Conservation (phyloP, 2,888 invertebrate species). For the Iselma pallidipennis region DNA sequence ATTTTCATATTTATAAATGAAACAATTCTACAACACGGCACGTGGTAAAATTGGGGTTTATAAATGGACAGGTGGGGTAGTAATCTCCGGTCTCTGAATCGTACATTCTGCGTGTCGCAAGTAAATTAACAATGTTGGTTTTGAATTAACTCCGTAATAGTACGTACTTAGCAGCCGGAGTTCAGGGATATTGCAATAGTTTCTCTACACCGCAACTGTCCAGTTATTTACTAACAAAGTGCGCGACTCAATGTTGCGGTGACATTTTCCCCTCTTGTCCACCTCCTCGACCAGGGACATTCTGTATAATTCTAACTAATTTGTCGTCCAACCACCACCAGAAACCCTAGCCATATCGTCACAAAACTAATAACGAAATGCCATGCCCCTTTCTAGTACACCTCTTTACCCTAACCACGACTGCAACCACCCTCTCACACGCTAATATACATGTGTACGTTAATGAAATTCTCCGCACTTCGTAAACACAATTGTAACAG, state of each 20-base stretch:
- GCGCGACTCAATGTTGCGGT: slow-evolving; percentile 33
- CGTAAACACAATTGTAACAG: slow-evolving; percentile 45
- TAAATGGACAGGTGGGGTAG: background rate
- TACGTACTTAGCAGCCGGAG: slow-evolving; percentile 23
- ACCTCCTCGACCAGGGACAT: slow-evolving; percentile 10
- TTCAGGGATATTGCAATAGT: slow-evolving; percentile 33
- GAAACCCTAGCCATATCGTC: slow-evolving; percentile 43
- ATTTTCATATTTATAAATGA: no score
- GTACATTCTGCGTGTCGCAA: slow-evolving; percentile 7
- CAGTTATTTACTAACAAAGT: slow-evolving; percentile 37
- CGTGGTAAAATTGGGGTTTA: background rate
- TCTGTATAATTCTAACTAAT: slow-evolving; percentile 48
- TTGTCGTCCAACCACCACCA: slow-evolving; percentile 38
- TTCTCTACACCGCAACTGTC: slow-evolving; percentile 34
- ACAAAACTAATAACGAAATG: slow-evolving; percentile 49
- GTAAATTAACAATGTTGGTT: slow-evolving; percentile 30
- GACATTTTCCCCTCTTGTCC: slow-evolving; percentile 27
- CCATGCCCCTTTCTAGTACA: slow-evolving; percentile 21
- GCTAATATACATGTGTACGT: slow-evolving; percentile 44
- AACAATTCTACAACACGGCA: background rate
- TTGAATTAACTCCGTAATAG: slow-evolving; percentile 30
- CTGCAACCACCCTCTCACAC: slow-evolving; percentile 3
- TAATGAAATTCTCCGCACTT: slow-evolving; percentile 47
- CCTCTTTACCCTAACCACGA: slow-evolving; percentile 8
- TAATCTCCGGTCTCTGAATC: background rate